Evolutionary conservation across 2,888 invertebrate species (phyloP).

Genomic region (Leptarthrus brevirostris): DNA sequence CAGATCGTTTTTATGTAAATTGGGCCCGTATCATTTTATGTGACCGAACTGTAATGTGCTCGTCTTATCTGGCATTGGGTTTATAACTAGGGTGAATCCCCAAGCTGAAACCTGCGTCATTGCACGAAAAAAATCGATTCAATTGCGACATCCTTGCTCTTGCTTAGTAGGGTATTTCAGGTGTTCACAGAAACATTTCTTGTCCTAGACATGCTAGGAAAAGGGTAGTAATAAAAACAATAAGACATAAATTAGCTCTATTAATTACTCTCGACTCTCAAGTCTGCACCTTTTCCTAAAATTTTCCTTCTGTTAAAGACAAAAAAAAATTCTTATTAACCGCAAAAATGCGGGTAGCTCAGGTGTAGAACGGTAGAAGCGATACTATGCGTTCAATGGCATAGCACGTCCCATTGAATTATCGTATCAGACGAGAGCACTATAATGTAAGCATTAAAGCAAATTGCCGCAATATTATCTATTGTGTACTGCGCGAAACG

Average conservation of each 20-base stretch:
- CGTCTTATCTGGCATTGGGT: slow-evolving; percentile 36
- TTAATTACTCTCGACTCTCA: not conserved
- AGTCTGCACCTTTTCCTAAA: not conserved
- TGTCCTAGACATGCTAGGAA: slow-evolving; percentile 19
- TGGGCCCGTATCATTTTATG: slow-evolving; percentile 16
- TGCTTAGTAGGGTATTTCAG: not conserved
- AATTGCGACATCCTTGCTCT: not conserved
- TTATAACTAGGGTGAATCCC: slow-evolving; percentile 36
- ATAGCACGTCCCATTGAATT: slow-evolving; percentile 6
- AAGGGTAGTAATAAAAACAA: slow-evolving; percentile 26
- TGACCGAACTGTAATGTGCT: slow-evolving; percentile 15
- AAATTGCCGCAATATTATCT: too few relatives aligned
- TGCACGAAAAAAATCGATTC: not conserved
- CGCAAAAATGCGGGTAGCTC: slow-evolving; percentile 22
- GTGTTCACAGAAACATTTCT: not conserved
- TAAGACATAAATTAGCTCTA: slow-evolving; percentile 23
- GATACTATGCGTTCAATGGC: slow-evolving; percentile 20
- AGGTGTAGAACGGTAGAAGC: slow-evolving; percentile 30
- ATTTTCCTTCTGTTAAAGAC: too few relatives aligned
- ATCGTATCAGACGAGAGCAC: slow-evolving; percentile 7
- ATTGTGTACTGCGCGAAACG: too few relatives aligned
- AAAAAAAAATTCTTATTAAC: not conserved
- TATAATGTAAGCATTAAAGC: too few relatives aligned
- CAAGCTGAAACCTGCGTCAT: not conserved
- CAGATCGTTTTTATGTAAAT: slow-evolving; percentile 37